phyloP scores from a whole-genome alignment of 2,888 invertebrate genomes.

The Xestia rhomboidea region DNA sequence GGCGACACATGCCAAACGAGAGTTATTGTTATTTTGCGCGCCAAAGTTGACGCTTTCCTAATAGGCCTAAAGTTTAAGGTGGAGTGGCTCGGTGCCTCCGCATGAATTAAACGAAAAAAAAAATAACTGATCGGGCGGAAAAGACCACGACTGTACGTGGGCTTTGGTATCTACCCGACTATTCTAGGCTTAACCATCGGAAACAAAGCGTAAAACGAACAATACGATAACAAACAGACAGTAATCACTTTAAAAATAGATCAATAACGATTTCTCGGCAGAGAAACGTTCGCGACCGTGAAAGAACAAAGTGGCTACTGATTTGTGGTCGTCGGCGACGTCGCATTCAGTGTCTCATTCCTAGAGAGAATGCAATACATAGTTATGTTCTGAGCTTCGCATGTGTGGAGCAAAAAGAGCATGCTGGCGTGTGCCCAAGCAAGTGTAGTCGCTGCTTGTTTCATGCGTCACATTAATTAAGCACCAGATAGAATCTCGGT shows the following conservation, averaged over 20 bases:
- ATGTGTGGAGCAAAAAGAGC: slow-evolving; percentile 83
- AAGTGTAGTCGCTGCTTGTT: slow-evolving; percentile 85
- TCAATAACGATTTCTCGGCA: slow-evolving; percentile 76
- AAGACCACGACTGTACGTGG: slow-evolving; percentile 47
- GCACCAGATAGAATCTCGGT: slow-evolving; percentile 84
- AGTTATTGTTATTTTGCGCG: too few relatives aligned
- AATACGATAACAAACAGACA: slow-evolving; percentile 78
- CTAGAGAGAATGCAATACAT: slow-evolving; percentile 78
- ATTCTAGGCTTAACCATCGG: slow-evolving; percentile 53
- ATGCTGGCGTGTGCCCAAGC: slow-evolving; percentile 86
- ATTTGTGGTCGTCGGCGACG: slow-evolving; percentile 83
- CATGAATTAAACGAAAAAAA: too few relatives aligned
- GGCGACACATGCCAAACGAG: too few relatives aligned
- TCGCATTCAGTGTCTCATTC: slow-evolving; percentile 83
- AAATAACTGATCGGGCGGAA: too few relatives aligned
- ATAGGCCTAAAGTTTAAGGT: too few relatives aligned
- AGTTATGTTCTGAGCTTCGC: slow-evolving; percentile 68
- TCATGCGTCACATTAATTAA: slow-evolving; percentile 88
- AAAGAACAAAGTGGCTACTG: slow-evolving; percentile 87
- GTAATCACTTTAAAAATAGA: slow-evolving; percentile 83
- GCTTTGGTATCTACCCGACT: slow-evolving; percentile 60
- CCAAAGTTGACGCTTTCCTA: too few relatives aligned
- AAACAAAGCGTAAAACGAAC: slow-evolving; percentile 75
- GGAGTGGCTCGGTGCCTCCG: too few relatives aligned
- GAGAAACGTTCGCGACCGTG: slow-evolving; percentile 80